Evolutionary conservation across 1,140 invertebrate species (phyloP), one percentile per base, ranked within the genome.

Genomic region (Zaprionus davidi): DNA sequence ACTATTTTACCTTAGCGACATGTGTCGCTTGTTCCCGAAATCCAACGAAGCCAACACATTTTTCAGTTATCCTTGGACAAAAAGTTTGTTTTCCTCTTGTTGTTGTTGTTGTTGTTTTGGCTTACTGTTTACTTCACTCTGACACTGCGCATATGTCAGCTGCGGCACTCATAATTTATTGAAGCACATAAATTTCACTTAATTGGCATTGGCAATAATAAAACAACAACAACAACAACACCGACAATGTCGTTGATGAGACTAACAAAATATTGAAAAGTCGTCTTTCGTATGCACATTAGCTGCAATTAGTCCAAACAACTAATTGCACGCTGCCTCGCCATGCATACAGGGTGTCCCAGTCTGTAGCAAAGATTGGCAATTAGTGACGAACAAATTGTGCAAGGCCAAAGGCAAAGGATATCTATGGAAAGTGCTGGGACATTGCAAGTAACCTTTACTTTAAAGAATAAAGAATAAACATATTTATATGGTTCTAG

Each of bases 1-100:
- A 90, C 84, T 88, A 90, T 88, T 88, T 88, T 88, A 88, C 85
- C 84, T 90, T 81, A 88, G 81, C 78, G 78, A 88, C 85, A 84
- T 81, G 81, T 90, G 84, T 88, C 67, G 78, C 20, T 24, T 20
- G 46, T 60, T 65, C 58, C 59, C 15, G 13, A 46, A 66, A 67
- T 71, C 67, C 65, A 78, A 46, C 46, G 51, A 36, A 66, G 31
- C 36, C 51, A 53, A 65, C 62, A 62, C 31, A 76, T 72, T 81
- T 83, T 74, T 81, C 68, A 73, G 57, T 71, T 83, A 78, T 84
- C 81, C 82, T 78, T 73, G 78, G 55, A 65, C 57, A 63, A 71
- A 86, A 87, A 73, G 72, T 87, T 80, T 63, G 60, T 69, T 68
- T 49, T 57, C 55, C 60, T 34, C 26, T 7, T 79, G 70, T 75